Percentiles rank a stretch among this genome's conserved stretches.
phyloP scores from a whole-genome alignment of 2,797 vertebrate genomes.

The Hippopotamyrus pictus region DNA sequence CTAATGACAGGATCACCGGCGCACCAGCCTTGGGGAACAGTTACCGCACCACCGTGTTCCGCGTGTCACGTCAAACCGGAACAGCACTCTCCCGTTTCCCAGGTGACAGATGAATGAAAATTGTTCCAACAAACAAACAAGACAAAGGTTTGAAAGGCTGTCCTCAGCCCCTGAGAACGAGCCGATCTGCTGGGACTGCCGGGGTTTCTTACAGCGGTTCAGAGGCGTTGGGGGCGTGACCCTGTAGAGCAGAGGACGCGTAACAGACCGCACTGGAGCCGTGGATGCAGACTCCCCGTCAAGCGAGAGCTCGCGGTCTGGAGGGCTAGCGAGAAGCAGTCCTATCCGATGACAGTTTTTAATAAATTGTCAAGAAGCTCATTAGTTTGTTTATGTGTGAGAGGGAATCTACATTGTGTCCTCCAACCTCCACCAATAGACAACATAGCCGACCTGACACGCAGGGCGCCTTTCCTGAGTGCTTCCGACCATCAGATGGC shows the following conservation, averaged over 20 bases:
- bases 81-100: neutral
- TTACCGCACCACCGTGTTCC: neutral
- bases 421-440: neutral
- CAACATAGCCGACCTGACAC: neutral
- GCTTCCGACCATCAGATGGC: neutral
- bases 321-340: neutral
- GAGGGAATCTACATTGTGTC: neutral
- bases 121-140: neutral
- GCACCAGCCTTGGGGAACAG: neutral
- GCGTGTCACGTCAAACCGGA: neutral
- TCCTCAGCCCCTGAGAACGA: neutral
- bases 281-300: neutral
- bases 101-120: neutral
- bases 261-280: neutral
- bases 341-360: neutral
- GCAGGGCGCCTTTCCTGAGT: neutral
- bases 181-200: neutral
- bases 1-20: neutral
- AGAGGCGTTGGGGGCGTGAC: neutral
- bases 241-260: neutral
- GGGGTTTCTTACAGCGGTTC: neutral
- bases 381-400: neutral
- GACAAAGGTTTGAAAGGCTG: neutral
- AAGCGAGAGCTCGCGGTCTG: neutral
- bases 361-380: neutral